A percentile compares a stretch with the other conserved stretches of the same genome.
phyloP scores from a whole-genome alignment of 2,113 vertebrate species.

The Struthio camelus region DNA sequence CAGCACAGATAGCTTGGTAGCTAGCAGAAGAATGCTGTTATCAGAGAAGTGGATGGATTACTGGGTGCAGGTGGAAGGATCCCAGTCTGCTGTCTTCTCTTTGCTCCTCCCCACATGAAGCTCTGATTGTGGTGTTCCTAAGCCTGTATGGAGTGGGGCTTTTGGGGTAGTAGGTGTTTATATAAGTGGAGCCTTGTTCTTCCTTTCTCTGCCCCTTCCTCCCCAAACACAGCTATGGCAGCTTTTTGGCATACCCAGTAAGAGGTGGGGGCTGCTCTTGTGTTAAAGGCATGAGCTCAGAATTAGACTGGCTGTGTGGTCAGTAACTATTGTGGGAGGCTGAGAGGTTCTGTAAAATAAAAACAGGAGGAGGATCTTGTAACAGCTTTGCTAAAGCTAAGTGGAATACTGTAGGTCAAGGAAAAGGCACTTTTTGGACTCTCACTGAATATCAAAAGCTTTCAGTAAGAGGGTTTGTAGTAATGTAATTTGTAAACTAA shows the following conservation, averaged over 20 bases:
- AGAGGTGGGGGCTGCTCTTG: background rate
- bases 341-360: background rate
- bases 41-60: background rate
- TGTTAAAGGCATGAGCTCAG: background rate
- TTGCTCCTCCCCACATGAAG: background rate
- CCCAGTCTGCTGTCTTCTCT: background rate
- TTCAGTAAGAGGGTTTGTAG: background rate
- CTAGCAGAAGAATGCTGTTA: slow-evolving; percentile 19
- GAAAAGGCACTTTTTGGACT: background rate
- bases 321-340: background rate
- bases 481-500: background rate
- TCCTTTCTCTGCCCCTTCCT: background rate
- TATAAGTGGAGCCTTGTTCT: background rate
- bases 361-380: background rate
- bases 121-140: slow-evolving; percentile 3
- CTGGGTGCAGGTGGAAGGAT: background rate
- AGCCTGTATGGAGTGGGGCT: background rate
- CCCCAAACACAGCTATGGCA: background rate
- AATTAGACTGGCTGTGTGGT: background rate
- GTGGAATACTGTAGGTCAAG: background rate
- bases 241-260: background rate
- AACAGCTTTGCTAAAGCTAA: background rate
- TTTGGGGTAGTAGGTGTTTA: background rate
- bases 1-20: background rate
- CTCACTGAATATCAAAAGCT: background rate